These are phyloP conservation scores for Achlya flavicornis DNA, from an alignment of 2,888 invertebrate genomes.

Conservation along the genomic window DNA sequence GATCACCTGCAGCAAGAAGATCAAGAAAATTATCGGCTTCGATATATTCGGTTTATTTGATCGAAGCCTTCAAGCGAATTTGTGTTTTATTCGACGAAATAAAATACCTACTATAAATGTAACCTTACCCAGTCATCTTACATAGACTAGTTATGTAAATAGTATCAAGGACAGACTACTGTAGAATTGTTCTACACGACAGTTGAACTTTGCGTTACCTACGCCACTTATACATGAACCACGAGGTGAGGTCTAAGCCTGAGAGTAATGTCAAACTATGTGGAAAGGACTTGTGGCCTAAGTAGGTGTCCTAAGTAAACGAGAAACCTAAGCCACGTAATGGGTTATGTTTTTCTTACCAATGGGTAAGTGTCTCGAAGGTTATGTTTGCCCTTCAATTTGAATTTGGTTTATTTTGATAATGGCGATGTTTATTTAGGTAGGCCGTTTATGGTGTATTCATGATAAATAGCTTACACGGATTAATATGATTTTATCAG, in stretches of 20 bases:
- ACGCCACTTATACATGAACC: slow-evolving; percentile 24
- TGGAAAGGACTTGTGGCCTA: slow-evolving; percentile 9
- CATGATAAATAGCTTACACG: too few species aligned
- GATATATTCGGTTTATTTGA: too few species aligned
- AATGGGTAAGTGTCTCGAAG: background rate
- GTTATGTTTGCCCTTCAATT: background rate
- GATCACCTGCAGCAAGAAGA: too few species aligned
- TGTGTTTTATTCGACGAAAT: too few species aligned
- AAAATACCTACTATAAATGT: too few species aligned
- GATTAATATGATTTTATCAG: too few species aligned
- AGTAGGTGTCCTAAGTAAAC: slow-evolving; percentile 18
- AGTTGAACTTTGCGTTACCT: slow-evolving; percentile 42
- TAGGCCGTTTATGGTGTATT: background rate
- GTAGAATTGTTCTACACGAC: slow-evolving; percentile 9
- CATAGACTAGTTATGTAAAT: background rate
- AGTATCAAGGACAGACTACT: background rate
- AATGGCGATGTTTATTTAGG: slow-evolving; percentile 1
- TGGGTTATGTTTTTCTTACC: background rate
- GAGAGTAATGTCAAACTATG: slow-evolving; percentile 19
- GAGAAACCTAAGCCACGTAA: slow-evolving; percentile 14
- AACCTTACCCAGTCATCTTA: too few species aligned
- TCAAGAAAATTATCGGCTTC: too few species aligned
- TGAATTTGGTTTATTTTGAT: slow-evolving; percentile 3
- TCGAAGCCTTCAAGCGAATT: too few species aligned
- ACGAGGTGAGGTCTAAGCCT: slow-evolving; percentile 23